Evolutionary conservation across 2,113 vertebrate species (phyloP).

Genomic region (Manacus vitellinus): DNA sequence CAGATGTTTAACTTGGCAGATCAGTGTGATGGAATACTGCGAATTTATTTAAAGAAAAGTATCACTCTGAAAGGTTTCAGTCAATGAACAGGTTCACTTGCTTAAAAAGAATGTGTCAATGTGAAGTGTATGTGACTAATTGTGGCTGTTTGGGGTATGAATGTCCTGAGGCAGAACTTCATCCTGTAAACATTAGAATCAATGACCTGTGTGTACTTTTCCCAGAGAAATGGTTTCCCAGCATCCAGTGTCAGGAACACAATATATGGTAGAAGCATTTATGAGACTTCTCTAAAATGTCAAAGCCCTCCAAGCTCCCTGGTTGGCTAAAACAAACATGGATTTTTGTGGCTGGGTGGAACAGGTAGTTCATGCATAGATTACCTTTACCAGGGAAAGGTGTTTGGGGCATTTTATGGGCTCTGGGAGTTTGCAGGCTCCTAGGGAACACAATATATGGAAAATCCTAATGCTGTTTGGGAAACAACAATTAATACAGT

Average conservation of each 20-base stretch:
- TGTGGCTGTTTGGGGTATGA: background rate
- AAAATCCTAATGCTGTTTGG: background rate
- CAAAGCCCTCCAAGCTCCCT: background rate
- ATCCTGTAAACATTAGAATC: background rate
- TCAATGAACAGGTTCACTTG: background rate
- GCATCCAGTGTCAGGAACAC: rapidly evolving
- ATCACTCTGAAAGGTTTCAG: background rate
- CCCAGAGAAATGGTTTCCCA: background rate
- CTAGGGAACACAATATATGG: background rate
- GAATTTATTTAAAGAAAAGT: background rate
- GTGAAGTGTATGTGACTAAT: background rate
- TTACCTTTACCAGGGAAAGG: background rate
- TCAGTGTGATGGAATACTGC: rapidly evolving
- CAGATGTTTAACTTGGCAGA: background rate
- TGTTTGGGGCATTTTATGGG: background rate
- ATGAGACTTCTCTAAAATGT: background rate
- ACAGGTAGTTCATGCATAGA: rapidly evolving
- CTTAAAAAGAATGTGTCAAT: background rate
- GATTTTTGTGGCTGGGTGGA: background rate
- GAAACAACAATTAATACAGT: background rate
- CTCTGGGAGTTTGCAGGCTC: background rate
- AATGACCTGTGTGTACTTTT: background rate
- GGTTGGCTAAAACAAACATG: background rate
- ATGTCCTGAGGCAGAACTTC: background rate
- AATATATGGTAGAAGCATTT: background rate